Conservation (phyloP, 1,140 invertebrate species). For the Drosophila equinoxialis region DNA sequence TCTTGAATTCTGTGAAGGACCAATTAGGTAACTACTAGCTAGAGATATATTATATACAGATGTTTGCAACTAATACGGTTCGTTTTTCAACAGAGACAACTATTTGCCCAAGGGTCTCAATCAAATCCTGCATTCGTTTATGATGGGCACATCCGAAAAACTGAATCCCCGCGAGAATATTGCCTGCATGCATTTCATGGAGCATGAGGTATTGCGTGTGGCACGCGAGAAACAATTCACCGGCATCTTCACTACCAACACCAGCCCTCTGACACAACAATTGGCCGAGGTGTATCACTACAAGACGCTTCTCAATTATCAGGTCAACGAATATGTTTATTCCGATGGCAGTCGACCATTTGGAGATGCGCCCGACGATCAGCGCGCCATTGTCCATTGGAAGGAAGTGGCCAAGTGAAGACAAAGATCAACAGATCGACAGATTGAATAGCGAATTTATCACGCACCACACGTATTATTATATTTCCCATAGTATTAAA, state of each 20-base stretch:
- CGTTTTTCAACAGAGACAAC: constrained; percentile 83
- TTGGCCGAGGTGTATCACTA: constrained; percentile 92
- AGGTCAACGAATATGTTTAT: constrained; percentile 90
- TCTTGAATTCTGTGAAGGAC: constrained; percentile 89
- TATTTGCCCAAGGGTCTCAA: constrained; percentile 87
- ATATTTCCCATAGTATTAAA: constrained; percentile 71
- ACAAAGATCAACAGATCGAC: not conserved
- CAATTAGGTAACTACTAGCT: constrained; percentile 85
- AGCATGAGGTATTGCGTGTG: constrained; percentile 88
- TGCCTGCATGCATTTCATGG: constrained; percentile 89
- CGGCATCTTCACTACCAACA: constrained; percentile 93
- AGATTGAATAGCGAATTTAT: constrained; percentile 65
- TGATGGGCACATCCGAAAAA: constrained; percentile 90
- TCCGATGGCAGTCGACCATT: constrained; percentile 89
- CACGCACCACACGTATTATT: constrained; percentile 64
- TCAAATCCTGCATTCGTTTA: constrained; percentile 91
- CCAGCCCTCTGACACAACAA: constrained; percentile 92
- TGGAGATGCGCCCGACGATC: constrained; percentile 88
- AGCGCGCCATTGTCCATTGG: constrained; percentile 90
- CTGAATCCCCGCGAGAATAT: constrained; percentile 89
- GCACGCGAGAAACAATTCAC: constrained; percentile 87
- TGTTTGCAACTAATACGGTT: not conserved
- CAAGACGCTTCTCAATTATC: constrained; percentile 89
- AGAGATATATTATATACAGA: not conserved
- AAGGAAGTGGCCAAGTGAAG: constrained; percentile 84